These are phyloP conservation scores for Ylistrum balloti DNA, from an alignment of 1,140 invertebrate genomes.

Conservation along the genomic window DNA sequence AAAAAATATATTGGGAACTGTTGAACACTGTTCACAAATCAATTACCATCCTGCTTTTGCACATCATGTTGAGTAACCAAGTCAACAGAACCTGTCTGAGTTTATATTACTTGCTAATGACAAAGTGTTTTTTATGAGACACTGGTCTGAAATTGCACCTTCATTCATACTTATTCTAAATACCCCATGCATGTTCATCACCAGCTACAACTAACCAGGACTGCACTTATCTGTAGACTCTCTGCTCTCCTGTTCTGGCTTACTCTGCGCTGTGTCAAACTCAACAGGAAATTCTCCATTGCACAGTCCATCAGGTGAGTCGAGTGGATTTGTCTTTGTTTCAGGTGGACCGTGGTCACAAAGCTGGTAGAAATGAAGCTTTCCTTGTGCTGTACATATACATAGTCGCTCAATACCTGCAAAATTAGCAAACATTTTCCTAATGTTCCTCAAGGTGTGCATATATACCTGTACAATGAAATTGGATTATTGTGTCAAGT, in stretches of 20 bases:
- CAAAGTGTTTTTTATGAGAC: too few species aligned
- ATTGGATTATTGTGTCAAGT: too few species aligned
- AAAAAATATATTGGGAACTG: too few species aligned
- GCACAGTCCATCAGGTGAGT: constrained; percentile 58
- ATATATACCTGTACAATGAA: too few species aligned
- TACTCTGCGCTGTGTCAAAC: constrained; percentile 26
- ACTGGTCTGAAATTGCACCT: too few species aligned
- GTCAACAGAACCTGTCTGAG: too few species aligned
- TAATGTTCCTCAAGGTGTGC: background rate
- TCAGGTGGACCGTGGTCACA: constrained; percentile 68
- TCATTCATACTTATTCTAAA: too few species aligned
- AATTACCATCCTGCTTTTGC: too few species aligned
- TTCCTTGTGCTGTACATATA: constrained; percentile 90
- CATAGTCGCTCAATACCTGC: constrained; percentile 92
- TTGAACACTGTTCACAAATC: too few species aligned
- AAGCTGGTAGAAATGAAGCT: constrained; percentile 91
- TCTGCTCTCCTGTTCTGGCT: constrained; percentile 28
- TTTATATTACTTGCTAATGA: too few species aligned
- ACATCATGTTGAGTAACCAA: too few species aligned
- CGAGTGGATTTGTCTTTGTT: constrained; percentile 56
- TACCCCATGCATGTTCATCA: too few species aligned
- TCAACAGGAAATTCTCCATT: constrained; percentile 49
- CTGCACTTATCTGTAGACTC: constrained; percentile 45
- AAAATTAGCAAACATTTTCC: constrained; percentile 55
- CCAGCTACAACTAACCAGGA: constrained; percentile 50